phyloP scores from a whole-genome alignment of 2,797 vertebrate species.

The Philypnodon macrostomus region DNA sequence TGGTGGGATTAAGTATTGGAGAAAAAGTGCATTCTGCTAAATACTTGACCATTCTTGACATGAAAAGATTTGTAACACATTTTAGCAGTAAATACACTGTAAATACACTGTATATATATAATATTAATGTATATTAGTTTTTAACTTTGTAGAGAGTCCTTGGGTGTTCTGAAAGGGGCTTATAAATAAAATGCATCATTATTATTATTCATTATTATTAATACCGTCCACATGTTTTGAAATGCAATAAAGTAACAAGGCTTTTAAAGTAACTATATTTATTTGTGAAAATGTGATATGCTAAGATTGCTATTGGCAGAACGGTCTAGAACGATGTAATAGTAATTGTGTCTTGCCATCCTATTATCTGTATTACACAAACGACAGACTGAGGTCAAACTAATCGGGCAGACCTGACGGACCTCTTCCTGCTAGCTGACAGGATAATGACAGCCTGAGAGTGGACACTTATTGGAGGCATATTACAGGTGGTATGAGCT shows the following conservation, averaged over 20 bases:
- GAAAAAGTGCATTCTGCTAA: neutral
- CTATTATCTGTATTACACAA: constrained; percentile 31
- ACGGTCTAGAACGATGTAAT: no score
- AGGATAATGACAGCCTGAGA: constrained; percentile 40
- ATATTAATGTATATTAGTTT: no score
- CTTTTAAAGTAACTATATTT: no score
- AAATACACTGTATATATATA: no score
- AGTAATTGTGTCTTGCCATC: constrained; percentile 23
- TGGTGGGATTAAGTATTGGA: neutral
- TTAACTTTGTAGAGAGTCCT: no score
- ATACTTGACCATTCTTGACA: constrained; percentile 8
- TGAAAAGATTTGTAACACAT: neutral
- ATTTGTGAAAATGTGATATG: no score
- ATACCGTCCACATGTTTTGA: no score
- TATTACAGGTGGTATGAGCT: constrained; percentile 11
- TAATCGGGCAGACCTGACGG: constrained; percentile 33
- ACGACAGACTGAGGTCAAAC: constrained; percentile 26
- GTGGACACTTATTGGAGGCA: constrained; percentile 8
- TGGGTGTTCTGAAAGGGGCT: no score
- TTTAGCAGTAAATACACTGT: no score
- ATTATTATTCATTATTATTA: no score
- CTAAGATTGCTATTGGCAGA: constrained; percentile 6
- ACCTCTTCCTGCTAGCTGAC: constrained; percentile 22
- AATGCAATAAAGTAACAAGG: no score
- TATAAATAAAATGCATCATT: no score